Base-by-base conservation (phyloP, 1,140 invertebrate genomes). In the Ceratosolen solmsi region DNA sequence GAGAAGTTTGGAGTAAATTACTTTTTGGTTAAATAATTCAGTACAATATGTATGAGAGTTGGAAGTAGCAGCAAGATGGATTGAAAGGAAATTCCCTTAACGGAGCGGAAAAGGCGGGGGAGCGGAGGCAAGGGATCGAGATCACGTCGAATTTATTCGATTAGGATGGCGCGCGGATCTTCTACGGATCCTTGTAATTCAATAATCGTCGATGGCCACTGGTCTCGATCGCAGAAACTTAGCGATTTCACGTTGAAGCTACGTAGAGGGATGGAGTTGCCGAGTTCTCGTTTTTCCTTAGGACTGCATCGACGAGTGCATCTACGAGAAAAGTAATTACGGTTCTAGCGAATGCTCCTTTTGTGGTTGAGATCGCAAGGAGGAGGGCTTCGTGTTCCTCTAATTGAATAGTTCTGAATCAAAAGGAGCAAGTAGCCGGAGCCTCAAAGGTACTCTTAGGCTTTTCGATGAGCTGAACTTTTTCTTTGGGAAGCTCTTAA, bases 31-130 rank as follows among this genome's bases (percentile, higher is more conserved):
- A 63, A 63, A 33, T 63, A 33, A 65, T 36, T 65, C 33, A 65
- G n/a, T 33, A 0, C 5, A 38, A 38, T 38, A 68, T 22, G 63
- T n/a, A 65, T 15, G 58, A 33, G 27, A 33, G 5, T 9, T 13
- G 41, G 41, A 2, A 63, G 58, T 11, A 63, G 4, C 13, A 27
- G 25, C 7, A 63, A 36, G 63, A 68, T 68, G 20, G 63, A 68
- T 68, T n/a, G 36, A 63, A 63, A 63, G 30, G 60, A 63, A 63
- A 63, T 63, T 33, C n/a, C 60, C 30, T 63, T 33, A 63, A 63
- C 60, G 30, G 60, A 36, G 11, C 33, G 1, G 15, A 63, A 30
- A 63, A 60, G 30, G 3, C 30, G 60, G 41, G 41, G 41, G 17
- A 30, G 30, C n/a, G 15, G 60, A 36, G n/a, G 33, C 33, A 8